phyloP scores from a whole-genome alignment of 2,797 vertebrate genomes.

The Alauda arvensis region DNA sequence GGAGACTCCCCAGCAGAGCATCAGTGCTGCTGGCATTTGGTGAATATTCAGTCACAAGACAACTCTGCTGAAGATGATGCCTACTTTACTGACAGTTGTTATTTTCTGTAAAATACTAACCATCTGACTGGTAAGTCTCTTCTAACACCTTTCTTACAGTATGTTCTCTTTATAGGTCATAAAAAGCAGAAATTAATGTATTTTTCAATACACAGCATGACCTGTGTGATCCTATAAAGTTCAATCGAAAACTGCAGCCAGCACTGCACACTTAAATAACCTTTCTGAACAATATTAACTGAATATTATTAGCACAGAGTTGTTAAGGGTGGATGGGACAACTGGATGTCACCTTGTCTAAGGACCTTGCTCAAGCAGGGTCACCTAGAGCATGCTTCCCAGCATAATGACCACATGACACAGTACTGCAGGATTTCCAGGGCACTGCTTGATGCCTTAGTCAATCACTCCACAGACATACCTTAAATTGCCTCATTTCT shows the following conservation, averaged over 20 bases:
- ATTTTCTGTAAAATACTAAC: neutral
- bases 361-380: neutral
- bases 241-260: neutral
- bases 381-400: neutral
- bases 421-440: neutral
- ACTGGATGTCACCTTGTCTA: neutral
- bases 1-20: neutral
- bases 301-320: neutral
- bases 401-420: neutral
- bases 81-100: neutral
- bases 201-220: neutral
- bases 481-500: neutral
- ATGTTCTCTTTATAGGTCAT: neutral
- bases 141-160: neutral
- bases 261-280: neutral
- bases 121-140: neutral
- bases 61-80: neutral
- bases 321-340: neutral
- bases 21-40: fast-evolving
- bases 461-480: neutral
- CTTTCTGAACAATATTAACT: neutral
- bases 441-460: neutral
- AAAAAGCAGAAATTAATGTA: neutral
- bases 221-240: neutral
- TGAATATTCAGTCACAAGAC: neutral